Evolutionary conservation across 2,113 vertebrate species (phyloP), one percentile per base, ranked within the genome.

Genomic region (Albula glossodonta): DNA sequence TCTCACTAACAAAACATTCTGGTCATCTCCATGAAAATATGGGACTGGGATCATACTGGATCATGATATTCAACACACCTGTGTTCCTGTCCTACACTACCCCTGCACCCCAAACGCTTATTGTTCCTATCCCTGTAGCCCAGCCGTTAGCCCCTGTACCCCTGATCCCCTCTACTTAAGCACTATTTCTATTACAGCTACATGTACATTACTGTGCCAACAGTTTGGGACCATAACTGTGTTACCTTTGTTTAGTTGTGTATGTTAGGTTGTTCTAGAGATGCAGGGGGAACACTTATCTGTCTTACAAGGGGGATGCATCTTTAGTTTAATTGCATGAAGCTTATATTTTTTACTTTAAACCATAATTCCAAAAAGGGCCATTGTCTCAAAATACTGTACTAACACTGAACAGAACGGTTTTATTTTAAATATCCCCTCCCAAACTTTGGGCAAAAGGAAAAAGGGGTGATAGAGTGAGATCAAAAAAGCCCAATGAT

Each of bases 201-300:
- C 41, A n/a, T 82, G 56, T 78, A 60, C 84, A 80, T 77, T 84
- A 51, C 86, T 83, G 78, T 89, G 83, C 88, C 87, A 89, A 83
- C 81, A 25, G 48, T 12, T 56, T 56, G 50, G 87, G 77, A 87
- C 86, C 87, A 83, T 84, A 87, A 80, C 78, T 48, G 74, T 90
- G 48, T 84, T 87, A 78, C 83, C 85, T 87, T 88, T 52, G 85
- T 86, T 80, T 88, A 60, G 85, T 86, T 80, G 78, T 85, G 57
- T 31, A 52, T 82, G 82, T 85, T 85, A 63, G n/a, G 74, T 88
- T 86, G 66, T 85, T 77, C 51, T 87, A 85, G 82, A 82, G 80
- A 80, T 82, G 74, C 12, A 53, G 84, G 82, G 85, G 84, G 78
- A 78, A 13, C 15, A 77, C 82, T 57, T 83, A 17, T 63, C 41